Percentiles rank a stretch among this genome's conserved stretches.
phyloP scores from a whole-genome alignment of 2,797 vertebrate genomes.

The Semotilus atromaculatus region DNA sequence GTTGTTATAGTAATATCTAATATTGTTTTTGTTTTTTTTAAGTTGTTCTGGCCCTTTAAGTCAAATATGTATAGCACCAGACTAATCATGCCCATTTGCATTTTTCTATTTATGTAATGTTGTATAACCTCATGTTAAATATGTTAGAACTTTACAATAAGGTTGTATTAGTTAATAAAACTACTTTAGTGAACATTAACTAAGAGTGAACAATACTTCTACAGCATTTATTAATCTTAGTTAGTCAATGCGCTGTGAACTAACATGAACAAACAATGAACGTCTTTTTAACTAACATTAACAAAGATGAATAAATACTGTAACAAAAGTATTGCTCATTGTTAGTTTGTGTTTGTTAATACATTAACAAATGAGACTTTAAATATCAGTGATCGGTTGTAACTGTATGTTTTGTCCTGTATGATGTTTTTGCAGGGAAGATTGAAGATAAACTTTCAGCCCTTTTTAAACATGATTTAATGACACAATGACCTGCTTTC shows the following conservation, averaged over 20 bases:
- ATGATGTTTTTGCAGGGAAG: constrained; percentile 27
- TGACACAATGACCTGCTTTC: constrained; percentile 37
- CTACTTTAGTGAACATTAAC: background rate
- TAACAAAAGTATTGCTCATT: too few species aligned
- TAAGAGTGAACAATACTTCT: too few species aligned
- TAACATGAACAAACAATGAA: too few species aligned
- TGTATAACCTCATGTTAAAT: background rate
- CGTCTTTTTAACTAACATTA: too few species aligned
- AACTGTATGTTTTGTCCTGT: background rate
- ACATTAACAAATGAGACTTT: background rate
- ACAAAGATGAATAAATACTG: too few species aligned
- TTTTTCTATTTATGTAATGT: background rate
- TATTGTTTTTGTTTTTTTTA: background rate
- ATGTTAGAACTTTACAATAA: background rate
- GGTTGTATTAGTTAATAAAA: background rate
- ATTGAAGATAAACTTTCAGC: background rate
- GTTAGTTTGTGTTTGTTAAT: too few species aligned
- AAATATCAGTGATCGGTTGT: background rate
- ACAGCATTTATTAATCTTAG: too few species aligned
- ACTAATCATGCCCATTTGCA: background rate
- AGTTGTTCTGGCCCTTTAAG: background rate
- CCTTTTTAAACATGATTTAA: constrained; percentile 20
- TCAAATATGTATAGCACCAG: background rate
- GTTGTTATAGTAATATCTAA: background rate
- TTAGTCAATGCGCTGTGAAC: background rate